phyloP scores from a whole-genome alignment of 92 coral and sea anemone species.

The Diadumene lineata region DNA sequence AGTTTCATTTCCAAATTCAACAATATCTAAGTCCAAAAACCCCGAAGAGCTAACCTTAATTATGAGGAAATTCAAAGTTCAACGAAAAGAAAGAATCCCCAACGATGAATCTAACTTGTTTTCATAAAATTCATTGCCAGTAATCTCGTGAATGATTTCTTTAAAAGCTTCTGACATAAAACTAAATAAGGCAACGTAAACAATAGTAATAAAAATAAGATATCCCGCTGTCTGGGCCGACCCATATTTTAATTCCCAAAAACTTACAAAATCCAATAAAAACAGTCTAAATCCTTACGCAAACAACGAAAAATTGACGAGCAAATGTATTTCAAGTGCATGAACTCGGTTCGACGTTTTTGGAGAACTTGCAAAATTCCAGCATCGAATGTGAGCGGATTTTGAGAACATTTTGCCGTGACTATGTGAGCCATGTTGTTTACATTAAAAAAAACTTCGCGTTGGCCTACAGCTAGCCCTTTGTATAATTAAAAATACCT shows the following conservation, averaged over 20 bases:
- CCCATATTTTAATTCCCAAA: slow-evolving; percentile 13
- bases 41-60: neutral
- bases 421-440: slow-evolving; percentile 59
- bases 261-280: slow-evolving; percentile 7
- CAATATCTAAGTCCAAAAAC: neutral
- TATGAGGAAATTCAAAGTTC: neutral
- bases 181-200: slow-evolving; percentile 5
- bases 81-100: neutral
- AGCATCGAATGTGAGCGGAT: neutral
- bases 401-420: slow-evolving; percentile 1
- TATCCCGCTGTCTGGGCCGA: slow-evolving; percentile 23
- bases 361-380: neutral
- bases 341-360: neutral
- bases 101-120: slow-evolving; percentile 5
- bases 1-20: neutral
- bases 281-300: neutral
- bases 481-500: slow-evolving; percentile 68
- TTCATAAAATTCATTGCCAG: neutral
- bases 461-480: slow-evolving; percentile 62
- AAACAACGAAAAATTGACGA: neutral
- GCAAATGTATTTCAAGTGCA: no score
- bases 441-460: slow-evolving; percentile 69
- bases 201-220: slow-evolving; percentile 25
- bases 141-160: slow-evolving; percentile 4
- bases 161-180: neutral